Percentiles rank a stretch among this genome's conserved stretches.
Conservation (phyloP, 2,888 invertebrate genomes). For the Aricia artaxerxes region DNA sequence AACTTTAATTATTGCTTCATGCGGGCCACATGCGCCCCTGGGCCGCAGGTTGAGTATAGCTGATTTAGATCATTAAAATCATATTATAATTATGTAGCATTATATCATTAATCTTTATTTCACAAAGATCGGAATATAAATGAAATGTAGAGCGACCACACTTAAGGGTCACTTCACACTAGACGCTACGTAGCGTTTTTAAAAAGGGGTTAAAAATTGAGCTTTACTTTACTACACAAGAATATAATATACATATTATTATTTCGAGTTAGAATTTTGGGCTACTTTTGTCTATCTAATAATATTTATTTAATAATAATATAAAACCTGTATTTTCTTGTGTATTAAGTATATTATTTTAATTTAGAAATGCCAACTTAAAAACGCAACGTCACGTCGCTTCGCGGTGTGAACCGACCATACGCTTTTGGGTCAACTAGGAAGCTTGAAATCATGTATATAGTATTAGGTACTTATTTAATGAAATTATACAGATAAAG, state of each 20-base stretch:
- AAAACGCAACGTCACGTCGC: neutral
- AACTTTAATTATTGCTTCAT: too few relatives aligned
- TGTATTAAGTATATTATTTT: neutral
- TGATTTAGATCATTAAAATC: too few relatives aligned
- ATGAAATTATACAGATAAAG: conserved; percentile 10
- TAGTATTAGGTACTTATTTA: conserved; percentile 3
- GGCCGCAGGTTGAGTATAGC: too few relatives aligned
- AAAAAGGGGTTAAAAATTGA: neutral
- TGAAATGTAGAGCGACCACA: neutral
- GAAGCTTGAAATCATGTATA: conserved; percentile 9
- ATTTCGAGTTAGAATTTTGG: too few relatives aligned
- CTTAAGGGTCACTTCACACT: neutral
- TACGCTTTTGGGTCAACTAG: neutral
- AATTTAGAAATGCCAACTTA: neutral
- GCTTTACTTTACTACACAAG: neutral
- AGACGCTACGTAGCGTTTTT: neutral
- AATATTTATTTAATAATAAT: too few relatives aligned
- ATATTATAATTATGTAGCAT: too few relatives aligned
- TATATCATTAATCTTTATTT: too few relatives aligned
- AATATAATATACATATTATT: too few relatives aligned
- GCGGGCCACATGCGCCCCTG: too few relatives aligned
- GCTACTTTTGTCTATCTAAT: too few relatives aligned
- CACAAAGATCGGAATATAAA: neutral
- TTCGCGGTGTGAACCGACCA: neutral
- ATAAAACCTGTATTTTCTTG: neutral